phyloP scores from a whole-genome alignment of 2,113 vertebrate genomes.

The Poeciliopsis prolifica region DNA sequence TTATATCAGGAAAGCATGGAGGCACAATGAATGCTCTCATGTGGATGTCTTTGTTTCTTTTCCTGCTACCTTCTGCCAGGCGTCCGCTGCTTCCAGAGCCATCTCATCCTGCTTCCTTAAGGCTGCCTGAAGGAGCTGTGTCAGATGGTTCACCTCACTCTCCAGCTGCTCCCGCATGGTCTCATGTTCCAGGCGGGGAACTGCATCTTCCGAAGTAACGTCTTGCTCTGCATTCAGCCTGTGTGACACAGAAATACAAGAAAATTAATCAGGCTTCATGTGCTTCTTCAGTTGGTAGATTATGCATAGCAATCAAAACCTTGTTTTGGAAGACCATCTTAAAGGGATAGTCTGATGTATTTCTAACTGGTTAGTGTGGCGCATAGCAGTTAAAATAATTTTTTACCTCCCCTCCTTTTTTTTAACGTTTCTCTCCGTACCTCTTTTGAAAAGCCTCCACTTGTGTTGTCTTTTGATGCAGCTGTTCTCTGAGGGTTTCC shows the following conservation, averaged over 20 bases:
- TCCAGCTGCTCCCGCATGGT: conserved; percentile 81
- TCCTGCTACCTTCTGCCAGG: conserved; percentile 83
- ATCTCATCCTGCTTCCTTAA: conserved; percentile 89
- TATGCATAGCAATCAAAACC: no score
- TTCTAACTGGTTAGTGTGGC: no score
- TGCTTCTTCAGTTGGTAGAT: no score
- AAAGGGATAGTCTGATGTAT: no score
- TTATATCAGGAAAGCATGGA: not conserved
- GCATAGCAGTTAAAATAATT: no score
- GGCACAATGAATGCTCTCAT: not conserved
- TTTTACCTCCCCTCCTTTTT: not conserved
- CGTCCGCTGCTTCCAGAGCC: conserved; percentile 83
- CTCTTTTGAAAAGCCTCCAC: conserved; percentile 85
- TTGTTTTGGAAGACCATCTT: no score
- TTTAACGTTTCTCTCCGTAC: conserved; percentile 37
- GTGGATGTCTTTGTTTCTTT: not conserved
- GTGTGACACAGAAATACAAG: not conserved
- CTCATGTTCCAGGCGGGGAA: conserved; percentile 81
- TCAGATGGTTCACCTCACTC: conserved; percentile 82
- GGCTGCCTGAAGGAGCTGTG: conserved; percentile 86
- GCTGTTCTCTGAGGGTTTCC: conserved; percentile 77
- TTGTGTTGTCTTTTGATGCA: conserved; percentile 81
- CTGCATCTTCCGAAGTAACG: conserved; percentile 76
- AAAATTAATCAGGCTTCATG: not conserved
- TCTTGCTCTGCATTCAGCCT: conserved; percentile 82